Percentiles rank a stretch among this genome's conserved stretches.
These are phyloP conservation scores for Magallana angulata DNA, from an alignment of 1,140 invertebrate genomes.

Conservation along the genomic window DNA sequence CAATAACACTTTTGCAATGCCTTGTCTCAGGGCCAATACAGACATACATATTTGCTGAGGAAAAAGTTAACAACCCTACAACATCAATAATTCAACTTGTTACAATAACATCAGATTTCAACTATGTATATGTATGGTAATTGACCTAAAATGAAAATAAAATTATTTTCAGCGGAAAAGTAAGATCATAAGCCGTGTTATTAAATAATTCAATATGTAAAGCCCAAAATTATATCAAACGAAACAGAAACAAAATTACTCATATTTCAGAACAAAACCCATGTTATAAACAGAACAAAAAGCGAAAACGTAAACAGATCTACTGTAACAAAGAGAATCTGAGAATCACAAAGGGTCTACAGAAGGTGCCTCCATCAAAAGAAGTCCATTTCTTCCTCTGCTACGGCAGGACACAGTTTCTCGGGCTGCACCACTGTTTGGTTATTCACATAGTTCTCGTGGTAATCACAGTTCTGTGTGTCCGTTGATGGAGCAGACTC, in stretches of 20 bases:
- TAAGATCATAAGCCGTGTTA: too few species aligned
- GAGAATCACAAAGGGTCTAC: not conserved
- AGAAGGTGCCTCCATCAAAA: not conserved
- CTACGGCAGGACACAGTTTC: not conserved
- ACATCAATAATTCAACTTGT: not conserved
- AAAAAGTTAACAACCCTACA: not conserved
- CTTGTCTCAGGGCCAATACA: not conserved
- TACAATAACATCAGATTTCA: not conserved
- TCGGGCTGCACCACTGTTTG: not conserved
- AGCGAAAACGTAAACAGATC: not conserved
- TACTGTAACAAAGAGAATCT: not conserved
- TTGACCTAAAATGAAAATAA: too few species aligned
- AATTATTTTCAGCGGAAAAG: too few species aligned
- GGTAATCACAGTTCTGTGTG: not conserved
- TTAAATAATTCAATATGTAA: too few species aligned
- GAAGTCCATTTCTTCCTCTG: conserved; percentile 15
- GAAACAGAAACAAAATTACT: too few species aligned
- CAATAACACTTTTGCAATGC: not conserved
- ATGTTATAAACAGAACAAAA: not conserved
- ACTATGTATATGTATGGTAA: too few species aligned
- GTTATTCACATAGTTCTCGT: conserved; percentile 16
- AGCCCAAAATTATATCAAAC: too few species aligned
- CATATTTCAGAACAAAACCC: too few species aligned
- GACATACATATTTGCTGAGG: not conserved
- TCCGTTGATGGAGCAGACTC: not conserved